Evolutionary conservation across 1,140 invertebrate species (phyloP).

Genomic region (Tyrophagus putrescentiae): DNA sequence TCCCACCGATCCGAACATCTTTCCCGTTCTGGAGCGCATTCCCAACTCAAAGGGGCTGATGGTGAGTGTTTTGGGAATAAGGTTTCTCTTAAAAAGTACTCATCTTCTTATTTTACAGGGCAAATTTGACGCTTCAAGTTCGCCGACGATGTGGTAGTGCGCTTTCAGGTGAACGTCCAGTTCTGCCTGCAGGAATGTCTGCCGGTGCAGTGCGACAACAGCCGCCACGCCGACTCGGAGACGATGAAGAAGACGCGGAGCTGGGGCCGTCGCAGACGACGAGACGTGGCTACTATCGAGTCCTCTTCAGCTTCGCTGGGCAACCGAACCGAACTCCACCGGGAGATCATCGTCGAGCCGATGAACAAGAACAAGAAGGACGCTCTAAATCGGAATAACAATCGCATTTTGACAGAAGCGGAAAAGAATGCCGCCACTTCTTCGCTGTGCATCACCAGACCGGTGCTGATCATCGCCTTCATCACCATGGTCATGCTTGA

Average conservation of each 20-base stretch:
- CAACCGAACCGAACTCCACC: slow-evolving; percentile 31
- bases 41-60: slow-evolving; percentile 29
- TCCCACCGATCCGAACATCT: slow-evolving; percentile 40
- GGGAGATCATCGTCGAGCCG: slow-evolving; percentile 32
- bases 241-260: slow-evolving; percentile 10
- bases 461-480: slow-evolving; percentile 12
- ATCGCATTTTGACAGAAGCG: background rate
- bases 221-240: background rate
- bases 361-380: slow-evolving; percentile 17
- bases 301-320: slow-evolving; percentile 24
- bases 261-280: slow-evolving; percentile 18
- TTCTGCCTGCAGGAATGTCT: slow-evolving; percentile 47
- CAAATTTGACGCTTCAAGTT: slow-evolving; percentile 54
- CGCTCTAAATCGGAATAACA: background rate
- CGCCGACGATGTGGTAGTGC: slow-evolving; percentile 47
- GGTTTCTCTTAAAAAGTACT: background rate
- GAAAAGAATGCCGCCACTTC: background rate
- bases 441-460: slow-evolving; percentile 18
- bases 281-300: slow-evolving; percentile 16
- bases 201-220: slow-evolving; percentile 36
- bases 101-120: slow-evolving; percentile 28
- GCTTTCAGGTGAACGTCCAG: slow-evolving; percentile 50
- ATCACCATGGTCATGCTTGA: slow-evolving; percentile 15
- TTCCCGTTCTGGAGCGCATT: slow-evolving; percentile 38
- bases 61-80: slow-evolving; percentile 17